A percentile compares a stretch with the other conserved stretches of the same genome.
phyloP scores from a whole-genome alignment of 2,113 vertebrate species.

The Peromyscus leucopus region DNA sequence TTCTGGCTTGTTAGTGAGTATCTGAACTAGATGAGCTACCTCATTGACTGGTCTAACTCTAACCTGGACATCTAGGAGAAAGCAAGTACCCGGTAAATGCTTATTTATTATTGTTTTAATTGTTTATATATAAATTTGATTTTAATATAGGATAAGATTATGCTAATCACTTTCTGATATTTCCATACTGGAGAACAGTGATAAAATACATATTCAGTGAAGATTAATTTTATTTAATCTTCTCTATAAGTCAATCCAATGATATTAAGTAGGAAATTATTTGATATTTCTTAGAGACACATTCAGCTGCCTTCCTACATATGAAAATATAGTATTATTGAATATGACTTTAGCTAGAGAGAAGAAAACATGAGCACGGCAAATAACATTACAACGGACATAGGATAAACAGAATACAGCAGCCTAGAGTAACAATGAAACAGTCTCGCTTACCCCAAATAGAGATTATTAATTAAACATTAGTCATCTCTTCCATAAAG shows the following conservation, averaged over 20 bases:
- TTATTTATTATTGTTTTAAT: background rate
- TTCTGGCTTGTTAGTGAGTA: background rate
- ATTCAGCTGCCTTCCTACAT: background rate
- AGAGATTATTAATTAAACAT: constrained; percentile 21
- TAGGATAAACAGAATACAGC: background rate
- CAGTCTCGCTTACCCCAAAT: background rate
- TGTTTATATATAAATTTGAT: background rate
- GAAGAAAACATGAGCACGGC: background rate
- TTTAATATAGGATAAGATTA: background rate
- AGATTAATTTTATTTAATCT: background rate
- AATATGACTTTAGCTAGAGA: constrained; percentile 6
- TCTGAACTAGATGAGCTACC: background rate
- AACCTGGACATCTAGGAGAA: background rate
- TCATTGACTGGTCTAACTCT: background rate
- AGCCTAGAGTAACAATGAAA: constrained; percentile 6
- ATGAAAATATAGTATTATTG: background rate
- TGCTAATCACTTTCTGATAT: background rate
- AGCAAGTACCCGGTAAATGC: background rate
- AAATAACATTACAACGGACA: background rate
- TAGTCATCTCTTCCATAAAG: background rate
- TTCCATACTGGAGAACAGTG: background rate
- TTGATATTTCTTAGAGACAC: background rate
- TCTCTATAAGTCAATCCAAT: background rate
- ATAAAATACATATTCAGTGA: background rate
- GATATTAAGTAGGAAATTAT: background rate